These are phyloP conservation scores for Patiria pectinifera DNA, from an alignment of 53 echinoderm and acorn worm genomes.

Conservation along the genomic window DNA sequence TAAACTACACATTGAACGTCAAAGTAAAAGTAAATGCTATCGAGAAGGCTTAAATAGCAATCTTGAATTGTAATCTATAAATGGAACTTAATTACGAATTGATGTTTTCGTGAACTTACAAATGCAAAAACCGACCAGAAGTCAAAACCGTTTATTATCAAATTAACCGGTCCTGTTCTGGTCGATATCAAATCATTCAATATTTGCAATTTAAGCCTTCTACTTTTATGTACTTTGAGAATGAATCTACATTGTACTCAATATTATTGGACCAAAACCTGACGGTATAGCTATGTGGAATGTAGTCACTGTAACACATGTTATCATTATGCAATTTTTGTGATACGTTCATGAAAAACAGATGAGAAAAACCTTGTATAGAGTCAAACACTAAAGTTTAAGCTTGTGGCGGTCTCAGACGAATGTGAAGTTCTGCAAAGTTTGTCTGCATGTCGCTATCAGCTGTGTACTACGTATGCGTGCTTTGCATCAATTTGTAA, in stretches of 20 bases:
- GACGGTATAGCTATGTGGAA: not conserved
- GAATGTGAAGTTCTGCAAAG: not conserved
- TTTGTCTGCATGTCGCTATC: not conserved
- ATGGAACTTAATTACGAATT: not conserved
- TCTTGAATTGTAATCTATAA: not conserved
- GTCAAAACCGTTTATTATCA: no score
- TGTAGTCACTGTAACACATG: not conserved
- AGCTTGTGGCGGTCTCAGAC: not conserved
- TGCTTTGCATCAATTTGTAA: constrained; percentile 23
- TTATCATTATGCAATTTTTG: not conserved
- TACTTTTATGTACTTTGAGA: not conserved
- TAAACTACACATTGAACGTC: constrained; percentile 14
- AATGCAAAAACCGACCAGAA: no score
- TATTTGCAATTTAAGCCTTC: not conserved
- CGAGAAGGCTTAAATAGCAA: not conserved
- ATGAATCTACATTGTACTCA: no score
- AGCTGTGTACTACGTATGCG: not conserved
- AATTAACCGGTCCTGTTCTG: no score
- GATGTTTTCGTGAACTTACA: not conserved
- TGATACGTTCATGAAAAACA: not conserved
- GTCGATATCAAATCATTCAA: not conserved
- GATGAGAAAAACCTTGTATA: not conserved
- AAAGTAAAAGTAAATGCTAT: not conserved
- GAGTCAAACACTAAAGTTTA: not conserved
- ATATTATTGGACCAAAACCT: no score